Conservation (phyloP, 2,113 vertebrate genomes). For the Indicator indicator region DNA sequence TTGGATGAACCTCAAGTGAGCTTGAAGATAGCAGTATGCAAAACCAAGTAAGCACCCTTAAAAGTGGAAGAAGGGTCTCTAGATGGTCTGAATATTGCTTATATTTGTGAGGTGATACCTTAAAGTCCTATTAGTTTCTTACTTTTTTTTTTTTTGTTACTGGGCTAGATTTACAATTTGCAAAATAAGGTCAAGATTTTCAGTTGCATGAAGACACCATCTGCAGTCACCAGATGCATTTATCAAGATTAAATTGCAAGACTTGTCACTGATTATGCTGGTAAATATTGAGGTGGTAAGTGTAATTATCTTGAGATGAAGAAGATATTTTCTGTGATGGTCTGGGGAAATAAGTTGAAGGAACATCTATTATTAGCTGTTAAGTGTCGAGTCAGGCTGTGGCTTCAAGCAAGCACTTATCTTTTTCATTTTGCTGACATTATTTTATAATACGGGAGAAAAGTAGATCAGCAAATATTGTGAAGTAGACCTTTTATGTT, state of each 20-base stretch:
- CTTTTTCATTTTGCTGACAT: background rate
- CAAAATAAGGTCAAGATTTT: background rate
- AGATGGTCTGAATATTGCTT: background rate
- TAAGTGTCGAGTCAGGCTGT: background rate
- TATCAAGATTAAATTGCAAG: constrained; percentile 38
- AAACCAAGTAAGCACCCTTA: background rate
- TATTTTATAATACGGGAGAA: background rate
- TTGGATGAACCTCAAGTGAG: constrained; percentile 7
- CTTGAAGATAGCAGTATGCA: background rate
- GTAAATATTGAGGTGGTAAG: constrained; percentile 47
- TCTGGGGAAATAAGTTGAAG: constrained; percentile 4
- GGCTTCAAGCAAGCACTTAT: background rate
- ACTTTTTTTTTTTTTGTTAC: background rate
- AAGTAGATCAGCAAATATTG: background rate
- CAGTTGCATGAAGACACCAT: constrained; percentile 1
- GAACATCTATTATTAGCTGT: background rate
- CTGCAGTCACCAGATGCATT: constrained; percentile 58
- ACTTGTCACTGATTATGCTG: constrained; percentile 39
- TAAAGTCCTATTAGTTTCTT: background rate
- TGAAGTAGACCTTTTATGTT: background rate
- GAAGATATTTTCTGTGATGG: background rate
- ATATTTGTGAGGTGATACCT: background rate
- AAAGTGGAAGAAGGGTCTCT: background rate
- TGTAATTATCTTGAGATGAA: constrained; percentile 53
- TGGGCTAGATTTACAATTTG: background rate